Conservation (phyloP, 2,797 vertebrate genomes). For the Synaphobranchus kaupii region DNA sequence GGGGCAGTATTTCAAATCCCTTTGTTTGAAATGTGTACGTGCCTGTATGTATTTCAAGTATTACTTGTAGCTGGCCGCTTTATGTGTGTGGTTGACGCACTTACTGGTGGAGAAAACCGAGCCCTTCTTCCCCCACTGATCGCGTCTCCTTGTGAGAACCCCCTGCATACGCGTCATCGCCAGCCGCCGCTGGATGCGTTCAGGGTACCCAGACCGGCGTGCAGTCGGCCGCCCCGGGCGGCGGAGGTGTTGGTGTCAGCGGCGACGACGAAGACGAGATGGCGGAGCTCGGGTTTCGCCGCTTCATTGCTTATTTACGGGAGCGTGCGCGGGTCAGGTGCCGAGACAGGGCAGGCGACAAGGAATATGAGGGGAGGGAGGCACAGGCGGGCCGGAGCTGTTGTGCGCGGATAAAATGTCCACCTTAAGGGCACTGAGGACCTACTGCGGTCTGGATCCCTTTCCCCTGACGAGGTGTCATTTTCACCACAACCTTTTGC, state of each 20-base stretch:
- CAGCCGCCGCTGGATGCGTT: neutral
- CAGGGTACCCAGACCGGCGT: neutral
- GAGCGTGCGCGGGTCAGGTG: neutral
- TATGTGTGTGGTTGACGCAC: neutral
- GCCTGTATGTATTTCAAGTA: too few relatives aligned
- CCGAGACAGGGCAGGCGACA: too few relatives aligned
- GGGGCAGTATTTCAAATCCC: too few relatives aligned
- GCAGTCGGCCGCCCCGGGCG: constrained; percentile 30
- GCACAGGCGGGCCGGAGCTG: constrained; percentile 29
- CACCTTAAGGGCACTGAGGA: constrained; percentile 40
- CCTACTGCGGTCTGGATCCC: constrained; percentile 9
- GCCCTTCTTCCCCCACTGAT: neutral
- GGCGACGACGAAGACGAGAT: constrained; percentile 11
- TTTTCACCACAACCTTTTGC: neutral
- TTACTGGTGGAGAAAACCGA: neutral
- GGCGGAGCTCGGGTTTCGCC: constrained; percentile 35
- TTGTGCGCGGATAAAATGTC: constrained; percentile 45
- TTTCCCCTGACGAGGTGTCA: neutral
- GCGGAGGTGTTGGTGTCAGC: neutral
- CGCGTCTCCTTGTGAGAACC: too few relatives aligned
- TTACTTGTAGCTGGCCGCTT: too few relatives aligned
- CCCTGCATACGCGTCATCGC: too few relatives aligned
- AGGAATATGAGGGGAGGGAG: neutral
- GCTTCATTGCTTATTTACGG: constrained; percentile 48
- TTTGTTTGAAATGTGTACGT: too few relatives aligned